Evolutionary conservation across 2,797 vertebrate species (phyloP), one percentile per base, ranked within the genome.

Genomic region (Thunnus albacares): DNA sequence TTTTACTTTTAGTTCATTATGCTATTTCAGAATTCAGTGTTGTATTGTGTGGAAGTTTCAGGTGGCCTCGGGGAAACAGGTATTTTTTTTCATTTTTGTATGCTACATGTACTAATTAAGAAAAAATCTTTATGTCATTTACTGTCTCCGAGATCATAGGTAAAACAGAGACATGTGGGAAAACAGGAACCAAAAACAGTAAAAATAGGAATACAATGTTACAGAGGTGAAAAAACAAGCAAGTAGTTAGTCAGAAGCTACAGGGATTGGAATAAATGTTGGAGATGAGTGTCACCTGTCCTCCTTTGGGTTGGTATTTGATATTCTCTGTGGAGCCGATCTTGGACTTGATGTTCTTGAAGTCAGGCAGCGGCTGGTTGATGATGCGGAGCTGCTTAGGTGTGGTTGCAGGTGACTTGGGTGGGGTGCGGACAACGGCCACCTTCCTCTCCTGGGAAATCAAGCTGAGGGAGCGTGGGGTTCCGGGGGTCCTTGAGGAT

Each of bases 241-340:
- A 51, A 28, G 26, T 1, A 33, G 9, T 41, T 53, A 18, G 15
- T 58, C 9, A 63, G 49, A 51, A 47, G 62, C 43, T 75, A 68
- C 6, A 71, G 33, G 8, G 61, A 56, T 74, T 53, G 43, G 9
- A 30, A 55, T 9, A 33, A 53, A 47, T 67, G 53, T 61, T 8
- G 55, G 38, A 58, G 28, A 60, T 72, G 63, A 72, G 62, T 4
- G 28, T 97, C 95, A 98, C 98, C 98, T 99, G 98, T 10, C 98
- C 98, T 65, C 97, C 98, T 95, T 98, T 98, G 13, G 98, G 98
- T 92, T 99, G 98, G 92, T 99, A 98, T 92, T 97, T 99, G 92
- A 99, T 99, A 83, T 99, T 99, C 45, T 99, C 98, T 14, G 94
- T 99, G 67, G 98, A 99, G 78, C 98, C 97, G 2, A 99, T 97